Evolutionary conservation across 2,888 invertebrate species (phyloP), one percentile per base, ranked within the genome.

Genomic region (Cybosia mesomella): DNA sequence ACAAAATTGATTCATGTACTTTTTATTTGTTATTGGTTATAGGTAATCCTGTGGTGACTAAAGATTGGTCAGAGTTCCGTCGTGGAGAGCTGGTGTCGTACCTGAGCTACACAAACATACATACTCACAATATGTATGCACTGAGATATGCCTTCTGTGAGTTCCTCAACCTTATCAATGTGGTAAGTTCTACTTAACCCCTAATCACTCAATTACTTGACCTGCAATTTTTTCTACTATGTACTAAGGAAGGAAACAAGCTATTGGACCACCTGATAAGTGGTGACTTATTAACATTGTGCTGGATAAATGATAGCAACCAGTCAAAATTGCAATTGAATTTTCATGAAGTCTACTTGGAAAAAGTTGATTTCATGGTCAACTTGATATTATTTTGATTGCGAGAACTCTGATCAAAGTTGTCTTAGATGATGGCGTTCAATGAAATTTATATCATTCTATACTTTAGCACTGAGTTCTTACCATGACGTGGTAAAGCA

Each of bases 71-170:
- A 0, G 89, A 92, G 63, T 91, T 90, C 64, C 95, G 95, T 24
- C 95, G 96, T 66, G 90, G 93, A 0, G 95, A 95, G 82, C 89
- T 97, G 60, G 91, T 96, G 10, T 91, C 95, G 18, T 96, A 97
- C 86, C 92, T 97, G 71, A 88, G 94, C 70, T 91, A 91, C 78
- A 95, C 94, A 58, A 95, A 96, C 84, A 88, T 93, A 11, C 92
- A 96, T 79, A 92, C 95, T 0, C 96, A 96, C 84, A 96, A 96
- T 79, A 91, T 96, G 82, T 97, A 97, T 82, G 96, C 96, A 2
- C 85, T 96, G 62, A 95, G 96, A 71, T 97, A 96, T 85, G 95
- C 96, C 54, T 89, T 97, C 77, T 98, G 97, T 82, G 98, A 98
- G 90, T 72, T 97, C 10, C 91, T 97, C 69, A 98, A 98, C 89